These are phyloP conservation scores for Montipora sp. DNA, from an alignment of 64 coral and sea anemone genomes.

Conservation along the genomic window DNA sequence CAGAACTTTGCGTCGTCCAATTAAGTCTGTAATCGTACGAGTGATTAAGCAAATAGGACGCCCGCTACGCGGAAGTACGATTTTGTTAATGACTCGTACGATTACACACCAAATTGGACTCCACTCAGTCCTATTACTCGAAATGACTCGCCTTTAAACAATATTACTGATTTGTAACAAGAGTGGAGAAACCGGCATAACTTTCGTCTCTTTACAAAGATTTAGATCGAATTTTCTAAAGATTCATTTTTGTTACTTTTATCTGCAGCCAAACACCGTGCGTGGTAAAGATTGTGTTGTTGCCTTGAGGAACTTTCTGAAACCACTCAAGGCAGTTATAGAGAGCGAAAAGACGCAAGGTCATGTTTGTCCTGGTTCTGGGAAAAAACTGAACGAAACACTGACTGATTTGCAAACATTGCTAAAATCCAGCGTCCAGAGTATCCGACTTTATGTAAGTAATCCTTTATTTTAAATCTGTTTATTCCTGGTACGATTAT, in stretches of 20 bases:
- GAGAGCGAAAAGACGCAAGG: not conserved
- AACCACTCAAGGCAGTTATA: not conserved
- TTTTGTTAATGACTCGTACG: no score
- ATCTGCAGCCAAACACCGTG: not conserved
- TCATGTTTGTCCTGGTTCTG: not conserved
- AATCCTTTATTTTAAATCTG: not conserved
- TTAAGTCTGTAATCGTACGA: no score
- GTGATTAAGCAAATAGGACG: no score
- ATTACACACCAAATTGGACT: no score
- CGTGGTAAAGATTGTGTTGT: not conserved
- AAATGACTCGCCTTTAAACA: no score
- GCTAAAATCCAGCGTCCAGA: not conserved
- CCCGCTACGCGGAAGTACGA: no score
- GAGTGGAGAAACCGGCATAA: no score
- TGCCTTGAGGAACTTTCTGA: not conserved
- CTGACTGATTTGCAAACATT: not conserved
- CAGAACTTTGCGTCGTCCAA: no score
- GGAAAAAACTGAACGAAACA: not conserved
- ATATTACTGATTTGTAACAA: no score
- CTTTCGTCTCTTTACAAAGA: no score
- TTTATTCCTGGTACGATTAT: not conserved
- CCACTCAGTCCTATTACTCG: no score
- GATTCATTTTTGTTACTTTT: not conserved
- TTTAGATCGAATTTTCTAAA: not conserved
- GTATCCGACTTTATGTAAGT: not conserved